Evolutionary conservation across 1,140 invertebrate species (phyloP), one percentile per base, ranked within the genome.

Genomic region (Trachelipus rathkii): DNA sequence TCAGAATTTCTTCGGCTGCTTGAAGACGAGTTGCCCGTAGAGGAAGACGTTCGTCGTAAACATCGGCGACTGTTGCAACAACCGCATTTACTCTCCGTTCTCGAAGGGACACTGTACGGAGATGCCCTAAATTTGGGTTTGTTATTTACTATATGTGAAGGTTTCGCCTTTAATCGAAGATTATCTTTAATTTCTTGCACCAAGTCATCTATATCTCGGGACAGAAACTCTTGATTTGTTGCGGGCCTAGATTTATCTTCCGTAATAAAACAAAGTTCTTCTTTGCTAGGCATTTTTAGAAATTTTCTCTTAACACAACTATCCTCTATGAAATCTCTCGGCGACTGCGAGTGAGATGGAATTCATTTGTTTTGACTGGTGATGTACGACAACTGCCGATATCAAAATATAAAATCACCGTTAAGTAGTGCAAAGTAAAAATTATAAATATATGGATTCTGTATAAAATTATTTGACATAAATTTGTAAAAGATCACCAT

Each of bases 121-220:
- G 89, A 89, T n/a, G 88, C 86, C 45, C 89, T 84, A 60, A 84
- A 86, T 76, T 83, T 84, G 76, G 84, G 79, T 85, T 83, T 84
- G 82, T 81, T 84, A 83, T 72, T 83, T 81, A 74, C 84, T 78
- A 81, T 83, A 84, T 53, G 85, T 84, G 78, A 85, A 84, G 78
- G 86, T 84, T 82, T 86, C 82, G 82, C 87, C 81, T 86, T 86
- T 73, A 86, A 83, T 71, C 84, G 85, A 15, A 91, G 83, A 80
- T 91, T 91, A 82, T 91, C 88, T 82, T 90, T 91, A 71, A 91
- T 91, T 83, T 90, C 89, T 24, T 89, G 87, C 24, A 91, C 90
- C 50, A 91, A 85, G 23, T 90, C 87, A 81, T 91, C 90, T 71
- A 91, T 88, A 82, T 89, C 88, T 73, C 84, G 83, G 0, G 87